Evolutionary conservation across 2,888 invertebrate genomes (phyloP), one percentile per base, ranked within the genome.

Genomic region (Itoplectis maculator): DNA sequence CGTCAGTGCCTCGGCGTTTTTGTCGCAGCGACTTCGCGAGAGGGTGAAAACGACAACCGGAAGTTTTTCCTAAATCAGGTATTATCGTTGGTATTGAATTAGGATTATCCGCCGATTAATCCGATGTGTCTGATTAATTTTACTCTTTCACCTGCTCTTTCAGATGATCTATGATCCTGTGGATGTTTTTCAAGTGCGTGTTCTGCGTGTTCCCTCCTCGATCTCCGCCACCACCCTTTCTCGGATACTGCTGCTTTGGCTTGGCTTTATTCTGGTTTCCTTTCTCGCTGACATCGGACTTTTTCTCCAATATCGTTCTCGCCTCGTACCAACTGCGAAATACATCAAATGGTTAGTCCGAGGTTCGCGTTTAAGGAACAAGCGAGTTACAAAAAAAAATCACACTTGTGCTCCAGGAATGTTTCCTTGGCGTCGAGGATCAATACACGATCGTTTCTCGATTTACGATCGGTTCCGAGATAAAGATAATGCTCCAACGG

Each of bases 31-130:
- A 87, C 95, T 96, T 85, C 98, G 94, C 0, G 99, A 99, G 86
- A 99, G 95, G 0, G 98, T 98, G 91, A 99, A 99, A 0, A 97
- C 97, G 0, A 99, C 98, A 0, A 98, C 97, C 0, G 99, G 99
- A 74, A 99, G 94, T 90, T 98, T 96, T 87, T 98, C 89, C 89
- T 92, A 49, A 6, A 84, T 84, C 29, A 11, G 7, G 4, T n/a
- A 75, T 68, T 18, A 29, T 29, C n/a, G 20, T 9, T 23, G 4
- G 18, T 2, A 66, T 0, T 85, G 86, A 87, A 42, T 88, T 69
- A 29, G n/a, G 29, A 29, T 29, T 29, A 29, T 29, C 29, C 29
- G 29, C 3, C 29, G 5, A 29, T 29, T 2, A 29, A 29, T 29
- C 29, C 29, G 29, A 29, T 29, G 29, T 29, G 29, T 20, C n/a